phyloP scores from a whole-genome alignment of 2,113 vertebrate species.

The Dipodomys ordii region DNA sequence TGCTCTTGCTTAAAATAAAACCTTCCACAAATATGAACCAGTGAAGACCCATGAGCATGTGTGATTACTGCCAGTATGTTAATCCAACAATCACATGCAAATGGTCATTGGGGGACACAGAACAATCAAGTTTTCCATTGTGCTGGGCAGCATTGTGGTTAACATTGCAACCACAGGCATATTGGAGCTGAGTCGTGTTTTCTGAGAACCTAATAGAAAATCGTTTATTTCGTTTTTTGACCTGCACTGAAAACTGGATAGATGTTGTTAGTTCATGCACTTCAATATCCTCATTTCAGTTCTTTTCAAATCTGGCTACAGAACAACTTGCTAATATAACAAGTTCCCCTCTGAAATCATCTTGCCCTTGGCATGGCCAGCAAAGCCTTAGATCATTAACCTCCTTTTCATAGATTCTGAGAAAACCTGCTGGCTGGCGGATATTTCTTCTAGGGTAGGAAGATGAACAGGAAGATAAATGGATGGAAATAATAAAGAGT shows the following conservation, averaged over 20 bases:
- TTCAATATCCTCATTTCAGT: background rate
- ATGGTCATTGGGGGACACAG: background rate
- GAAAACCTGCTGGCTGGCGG: conserved; percentile 39
- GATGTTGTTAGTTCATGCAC: conserved; percentile 25
- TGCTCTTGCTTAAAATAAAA: background rate
- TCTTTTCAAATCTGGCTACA: background rate
- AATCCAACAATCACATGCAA: conserved; percentile 14
- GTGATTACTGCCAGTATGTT: background rate
- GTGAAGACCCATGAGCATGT: background rate
- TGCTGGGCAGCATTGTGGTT: too few species aligned
- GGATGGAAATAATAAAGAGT: conserved; percentile 51
- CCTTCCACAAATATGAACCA: background rate
- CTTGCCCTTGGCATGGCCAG: background rate
- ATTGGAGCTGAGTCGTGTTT: conserved; percentile 22
- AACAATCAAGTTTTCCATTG: background rate
- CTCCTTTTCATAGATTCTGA: background rate
- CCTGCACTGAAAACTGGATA: background rate
- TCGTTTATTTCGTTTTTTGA: conserved; percentile 46
- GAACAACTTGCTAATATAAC: conserved; percentile 25
- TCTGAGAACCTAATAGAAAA: background rate
- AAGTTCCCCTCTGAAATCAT: background rate
- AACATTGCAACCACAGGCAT: background rate
- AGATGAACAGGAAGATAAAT: conserved; percentile 8
- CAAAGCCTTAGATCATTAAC: background rate
- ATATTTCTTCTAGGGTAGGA: conserved; percentile 19